phyloP scores from a whole-genome alignment of 1,140 invertebrate species.

The Protaetia brevitarsis region DNA sequence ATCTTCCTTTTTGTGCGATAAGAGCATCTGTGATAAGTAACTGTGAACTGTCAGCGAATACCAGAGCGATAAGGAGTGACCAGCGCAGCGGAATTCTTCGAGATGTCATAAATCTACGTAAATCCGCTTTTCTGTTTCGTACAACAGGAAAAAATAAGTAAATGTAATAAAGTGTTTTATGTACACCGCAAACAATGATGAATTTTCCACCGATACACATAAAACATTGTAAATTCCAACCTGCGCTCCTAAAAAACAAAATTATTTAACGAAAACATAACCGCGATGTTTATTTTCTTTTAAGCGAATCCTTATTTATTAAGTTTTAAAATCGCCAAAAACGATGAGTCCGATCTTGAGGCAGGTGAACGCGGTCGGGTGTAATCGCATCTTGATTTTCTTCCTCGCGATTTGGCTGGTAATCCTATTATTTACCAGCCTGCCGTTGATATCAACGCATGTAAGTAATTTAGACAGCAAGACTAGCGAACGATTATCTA shows the following conservation, averaged over 20 bases:
- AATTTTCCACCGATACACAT: background rate
- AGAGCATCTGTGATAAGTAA: too few relatives aligned
- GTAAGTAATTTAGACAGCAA: constrained; percentile 36
- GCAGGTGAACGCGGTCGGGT: constrained; percentile 42
- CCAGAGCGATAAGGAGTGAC: too few relatives aligned
- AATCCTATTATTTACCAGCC: constrained; percentile 42
- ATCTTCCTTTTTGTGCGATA: too few relatives aligned
- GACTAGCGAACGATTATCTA: constrained; percentile 39
- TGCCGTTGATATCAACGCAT: constrained; percentile 44
- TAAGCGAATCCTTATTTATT: background rate
- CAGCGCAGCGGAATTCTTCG: too few relatives aligned
- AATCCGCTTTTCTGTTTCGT: too few relatives aligned
- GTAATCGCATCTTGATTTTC: constrained; percentile 43
- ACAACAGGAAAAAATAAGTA: too few relatives aligned
- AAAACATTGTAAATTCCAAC: background rate
- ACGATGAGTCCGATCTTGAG: constrained; percentile 34
- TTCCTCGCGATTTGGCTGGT: constrained; percentile 45
- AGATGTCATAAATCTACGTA: too few relatives aligned
- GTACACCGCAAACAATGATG: background rate
- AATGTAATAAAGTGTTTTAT: too few relatives aligned
- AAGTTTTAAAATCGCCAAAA: too few relatives aligned
- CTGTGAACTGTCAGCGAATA: too few relatives aligned
- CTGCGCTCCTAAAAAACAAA: background rate
- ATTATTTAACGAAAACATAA: constrained; percentile 10
- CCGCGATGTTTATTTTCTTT: background rate